Evolutionary conservation across 2,888 invertebrate species (phyloP).

Genomic region (Osmoderma eremita): DNA sequence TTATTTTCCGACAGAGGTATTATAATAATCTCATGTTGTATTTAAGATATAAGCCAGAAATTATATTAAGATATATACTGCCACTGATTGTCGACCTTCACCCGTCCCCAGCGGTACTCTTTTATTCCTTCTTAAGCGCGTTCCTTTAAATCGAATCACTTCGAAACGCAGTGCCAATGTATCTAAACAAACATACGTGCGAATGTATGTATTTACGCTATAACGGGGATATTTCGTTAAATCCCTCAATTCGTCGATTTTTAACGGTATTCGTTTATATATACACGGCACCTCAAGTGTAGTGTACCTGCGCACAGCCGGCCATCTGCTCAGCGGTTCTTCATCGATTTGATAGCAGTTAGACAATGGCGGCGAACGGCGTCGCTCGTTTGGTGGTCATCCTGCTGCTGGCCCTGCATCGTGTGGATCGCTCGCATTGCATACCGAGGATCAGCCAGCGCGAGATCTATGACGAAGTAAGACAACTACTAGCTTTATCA

Average conservation of each 20-base stretch:
- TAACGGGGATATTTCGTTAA: conserved; percentile 7
- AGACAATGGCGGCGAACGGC: conserved; percentile 57
- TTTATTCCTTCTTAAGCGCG: not conserved
- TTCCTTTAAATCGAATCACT: not conserved
- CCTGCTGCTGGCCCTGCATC: conserved; percentile 48
- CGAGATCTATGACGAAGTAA: conserved; percentile 67
- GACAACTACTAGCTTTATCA: conserved; percentile 62
- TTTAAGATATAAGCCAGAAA: no score
- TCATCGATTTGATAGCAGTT: conserved; percentile 48
- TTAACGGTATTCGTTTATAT: not conserved
- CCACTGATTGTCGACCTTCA: not conserved
- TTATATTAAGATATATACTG: no score
- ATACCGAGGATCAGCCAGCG: conserved; percentile 43
- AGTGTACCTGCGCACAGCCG: conserved; percentile 36
- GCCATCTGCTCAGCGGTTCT: conserved; percentile 27
- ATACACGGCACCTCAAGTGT: conserved; percentile 19
- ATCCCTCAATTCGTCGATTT: conserved; percentile 7
- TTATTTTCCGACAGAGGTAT: no score
- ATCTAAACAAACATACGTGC: no score
- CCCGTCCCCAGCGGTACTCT: not conserved
- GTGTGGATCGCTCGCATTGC: conserved; percentile 43
- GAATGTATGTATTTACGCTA: not conserved
- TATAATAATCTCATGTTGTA: no score
- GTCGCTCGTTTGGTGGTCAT: conserved; percentile 51
- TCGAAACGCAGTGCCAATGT: not conserved